Base-by-base conservation (phyloP, 1,140 invertebrate genomes). In the Aculops lycopersici region DNA sequence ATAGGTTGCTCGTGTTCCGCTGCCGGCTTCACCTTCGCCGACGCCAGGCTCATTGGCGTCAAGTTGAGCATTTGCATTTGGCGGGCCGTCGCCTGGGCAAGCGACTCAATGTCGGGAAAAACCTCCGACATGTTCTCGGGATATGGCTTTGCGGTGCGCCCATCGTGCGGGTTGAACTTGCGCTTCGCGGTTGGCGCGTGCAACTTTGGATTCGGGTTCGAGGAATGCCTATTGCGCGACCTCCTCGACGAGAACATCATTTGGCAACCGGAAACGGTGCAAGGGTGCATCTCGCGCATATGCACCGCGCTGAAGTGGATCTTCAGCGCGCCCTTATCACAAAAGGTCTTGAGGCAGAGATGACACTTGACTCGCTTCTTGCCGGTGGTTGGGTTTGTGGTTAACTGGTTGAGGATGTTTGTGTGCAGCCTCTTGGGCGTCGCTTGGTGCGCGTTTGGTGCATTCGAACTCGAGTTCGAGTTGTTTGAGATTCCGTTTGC, bases 231-330 rank as follows among this genome's bases (percentile, higher is more conserved):
- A 54, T 97, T 97, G 20, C 88, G 63, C 17, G 81, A 90, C 43
- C 90, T 63, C 46, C 88, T 64, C 13, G 83, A 92, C 55, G 83
- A 92, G 55, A 98, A 97, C 78, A 92, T 90, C 80, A 94, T 95
- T 53, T 78, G 92, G 59, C 90, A 98, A 1, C 90, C 88, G 51
- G 84, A 76, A 0, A 97, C 83, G 0, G 86, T 92, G 55, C 90
- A 98, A 55, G 84, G 86, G 57, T 98, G 90, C 88, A 97, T 97
- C 62, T 98, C 92, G 16, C 81, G 68, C 41, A 97, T 56, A 58
- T 98, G 92, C 4, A 98, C 92, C 0, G 92, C 90, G 37, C 84
- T 94, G 53, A 94, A 97, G 54, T 98, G 92, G 17, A 98, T 98
- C 60, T 98, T 98, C 1, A 98, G 63, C 1, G 92, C 92, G 40